Evolutionary conservation across 53 echinoderm and acorn worm species (phyloP).

Genomic region (Stichopus horrens): DNA sequence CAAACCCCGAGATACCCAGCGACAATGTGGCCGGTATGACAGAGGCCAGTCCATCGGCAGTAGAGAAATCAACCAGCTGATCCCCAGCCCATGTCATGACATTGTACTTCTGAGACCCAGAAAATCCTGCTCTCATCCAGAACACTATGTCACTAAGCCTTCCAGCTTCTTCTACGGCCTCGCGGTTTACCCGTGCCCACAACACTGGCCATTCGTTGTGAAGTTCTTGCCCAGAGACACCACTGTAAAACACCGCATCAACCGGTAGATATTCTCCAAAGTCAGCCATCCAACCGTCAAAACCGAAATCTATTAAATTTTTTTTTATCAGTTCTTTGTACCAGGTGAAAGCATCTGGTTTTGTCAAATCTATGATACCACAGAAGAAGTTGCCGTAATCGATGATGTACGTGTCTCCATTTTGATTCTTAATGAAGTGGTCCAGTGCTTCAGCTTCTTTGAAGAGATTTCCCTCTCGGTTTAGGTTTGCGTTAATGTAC

Average conservation of each 20-base stretch:
- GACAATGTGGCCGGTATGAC: slow-evolving; percentile 93
- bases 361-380: slow-evolving; percentile 91
- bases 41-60: slow-evolving; percentile 86
- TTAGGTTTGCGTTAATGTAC: slow-evolving; percentile 86
- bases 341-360: slow-evolving; percentile 78
- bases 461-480: slow-evolving; percentile 79
- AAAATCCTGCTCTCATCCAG: slow-evolving; percentile 97
- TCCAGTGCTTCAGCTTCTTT: slow-evolving; percentile 61
- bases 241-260: slow-evolving; percentile 78
- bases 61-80: slow-evolving; percentile 90
- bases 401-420: slow-evolving; percentile 72
- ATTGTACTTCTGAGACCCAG: slow-evolving; percentile 75
- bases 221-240: slow-evolving; percentile 63
- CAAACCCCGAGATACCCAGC: slow-evolving; percentile 79
- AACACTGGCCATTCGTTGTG: slow-evolving; percentile 93
- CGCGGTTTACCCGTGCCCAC: slow-evolving; percentile 83
- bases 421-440: slow-evolving; percentile 64
- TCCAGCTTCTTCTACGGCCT: slow-evolving; percentile 83
- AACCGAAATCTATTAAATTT: slow-evolving; percentile 85
- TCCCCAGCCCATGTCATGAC: slow-evolving; percentile 95
- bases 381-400: slow-evolving; percentile 95
- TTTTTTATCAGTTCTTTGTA: slow-evolving; percentile 78
- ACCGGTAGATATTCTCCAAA: slow-evolving; percentile 97
- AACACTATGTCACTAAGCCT: slow-evolving; percentile 75
- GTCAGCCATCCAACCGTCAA: slow-evolving; percentile 98